These are phyloP conservation scores for Calliscelio sp. DNA, from an alignment of 2,888 invertebrate species.

Conservation along the genomic window DNA sequence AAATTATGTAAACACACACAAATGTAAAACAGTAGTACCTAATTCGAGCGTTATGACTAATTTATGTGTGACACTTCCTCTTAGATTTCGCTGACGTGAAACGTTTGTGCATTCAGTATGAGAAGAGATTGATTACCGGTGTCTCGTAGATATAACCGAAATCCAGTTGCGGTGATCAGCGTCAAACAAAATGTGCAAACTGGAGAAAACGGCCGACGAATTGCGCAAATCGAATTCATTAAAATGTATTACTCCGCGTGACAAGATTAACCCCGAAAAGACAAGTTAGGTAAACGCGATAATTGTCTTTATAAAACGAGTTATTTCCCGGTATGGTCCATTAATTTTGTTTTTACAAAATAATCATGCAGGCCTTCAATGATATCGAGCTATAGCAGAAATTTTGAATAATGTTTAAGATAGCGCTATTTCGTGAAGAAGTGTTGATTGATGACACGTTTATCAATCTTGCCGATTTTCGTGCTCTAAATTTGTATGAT, in stretches of 20 bases:
- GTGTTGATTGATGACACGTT: background rate
- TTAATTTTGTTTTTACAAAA: conserved; percentile 6
- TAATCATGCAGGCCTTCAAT: conserved; percentile 5
- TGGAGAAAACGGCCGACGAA: conserved; percentile 1
- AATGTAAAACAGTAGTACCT: too few relatives aligned
- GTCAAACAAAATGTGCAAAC: background rate
- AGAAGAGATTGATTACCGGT: conserved; percentile 21
- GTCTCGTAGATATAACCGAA: conserved; percentile 9
- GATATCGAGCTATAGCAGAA: background rate
- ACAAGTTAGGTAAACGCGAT: background rate
- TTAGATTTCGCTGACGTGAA: conserved; percentile 19
- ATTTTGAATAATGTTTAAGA: conserved; percentile 3
- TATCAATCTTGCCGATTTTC: too few relatives aligned
- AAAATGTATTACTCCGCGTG: conserved; percentile 1
- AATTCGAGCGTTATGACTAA: background rate
- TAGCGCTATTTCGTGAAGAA: background rate
- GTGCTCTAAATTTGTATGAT: too few relatives aligned
- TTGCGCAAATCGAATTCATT: conserved; percentile 17
- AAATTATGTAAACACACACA: background rate
- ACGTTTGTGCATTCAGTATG: conserved; percentile 28
- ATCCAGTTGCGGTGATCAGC: conserved; percentile 6
- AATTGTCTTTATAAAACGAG: conserved; percentile 3
- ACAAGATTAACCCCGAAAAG: conserved; percentile 3
- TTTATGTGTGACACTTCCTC: conserved; percentile 27
- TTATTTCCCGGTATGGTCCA: background rate